Evolutionary conservation across 2,113 vertebrate species (phyloP).

Genomic region (Pontoporia blainvillei): DNA sequence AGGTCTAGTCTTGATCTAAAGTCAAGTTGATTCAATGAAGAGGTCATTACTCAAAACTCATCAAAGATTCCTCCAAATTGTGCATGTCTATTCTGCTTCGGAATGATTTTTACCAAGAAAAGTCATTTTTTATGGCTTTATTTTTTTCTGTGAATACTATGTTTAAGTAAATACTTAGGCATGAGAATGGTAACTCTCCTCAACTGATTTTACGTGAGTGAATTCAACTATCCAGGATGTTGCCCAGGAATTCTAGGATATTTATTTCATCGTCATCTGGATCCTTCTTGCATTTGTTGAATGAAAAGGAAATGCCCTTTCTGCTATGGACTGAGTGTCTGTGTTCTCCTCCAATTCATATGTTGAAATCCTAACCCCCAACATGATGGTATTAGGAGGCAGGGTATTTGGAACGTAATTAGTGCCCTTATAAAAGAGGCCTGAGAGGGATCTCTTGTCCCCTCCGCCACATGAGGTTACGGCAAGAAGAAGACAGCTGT

Average conservation of each 20-base stretch:
- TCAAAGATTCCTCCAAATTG: conserved; percentile 29
- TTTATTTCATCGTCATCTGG: not conserved
- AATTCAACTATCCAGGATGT: conserved; percentile 35
- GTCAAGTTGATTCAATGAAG: conserved; percentile 16
- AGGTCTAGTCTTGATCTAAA: not conserved
- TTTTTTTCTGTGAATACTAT: conserved; percentile 40
- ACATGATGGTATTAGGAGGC: not conserved
- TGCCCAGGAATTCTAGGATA: not conserved
- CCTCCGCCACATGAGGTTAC: not conserved
- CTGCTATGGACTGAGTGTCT: not conserved
- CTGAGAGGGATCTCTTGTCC: not conserved
- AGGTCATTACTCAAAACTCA: conserved; percentile 44
- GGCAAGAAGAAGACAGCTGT: not conserved
- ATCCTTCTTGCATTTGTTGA: not conserved
- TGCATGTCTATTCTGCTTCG: conserved; percentile 51
- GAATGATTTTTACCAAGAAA: conserved; percentile 32
- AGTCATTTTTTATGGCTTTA: not conserved
- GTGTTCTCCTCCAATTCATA: not conserved
- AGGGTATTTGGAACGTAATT: not conserved
- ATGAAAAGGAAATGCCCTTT: not conserved
- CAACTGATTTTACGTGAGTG: conserved; percentile 27
- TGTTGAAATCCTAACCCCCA: not conserved
- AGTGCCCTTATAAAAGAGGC: not conserved
- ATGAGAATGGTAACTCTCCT: conserved; percentile 36
- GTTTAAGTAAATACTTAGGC: conserved; percentile 48